Conservation (phyloP, 2,888 invertebrate species). For the Arctia plantaginis region DNA sequence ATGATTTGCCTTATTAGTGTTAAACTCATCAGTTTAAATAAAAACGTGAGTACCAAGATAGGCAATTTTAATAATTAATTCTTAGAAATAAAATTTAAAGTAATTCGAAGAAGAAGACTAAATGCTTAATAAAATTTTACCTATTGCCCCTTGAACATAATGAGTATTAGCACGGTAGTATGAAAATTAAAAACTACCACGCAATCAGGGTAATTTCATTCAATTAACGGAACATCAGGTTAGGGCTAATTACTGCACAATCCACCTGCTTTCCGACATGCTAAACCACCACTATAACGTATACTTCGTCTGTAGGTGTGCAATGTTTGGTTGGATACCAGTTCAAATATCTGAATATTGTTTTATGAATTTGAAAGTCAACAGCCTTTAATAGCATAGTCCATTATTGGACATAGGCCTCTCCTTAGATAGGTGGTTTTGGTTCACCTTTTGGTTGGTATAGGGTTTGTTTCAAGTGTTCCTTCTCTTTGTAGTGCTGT, state of each 20-base stretch:
- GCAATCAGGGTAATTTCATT: constrained; percentile 3
- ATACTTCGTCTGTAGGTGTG: not conserved
- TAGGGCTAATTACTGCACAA: constrained; percentile 8
- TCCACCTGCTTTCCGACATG: not conserved
- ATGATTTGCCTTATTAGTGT: too few relatives aligned
- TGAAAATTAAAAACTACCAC: not conserved
- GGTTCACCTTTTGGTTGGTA: too few relatives aligned
- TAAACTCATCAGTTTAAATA: too few relatives aligned
- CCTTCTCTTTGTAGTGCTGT: too few relatives aligned
- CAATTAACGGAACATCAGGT: not conserved
- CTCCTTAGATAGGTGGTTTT: too few relatives aligned
- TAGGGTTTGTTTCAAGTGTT: too few relatives aligned
- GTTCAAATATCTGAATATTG: not conserved
- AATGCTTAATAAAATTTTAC: not conserved
- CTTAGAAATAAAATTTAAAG: not conserved
- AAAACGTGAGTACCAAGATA: too few relatives aligned
- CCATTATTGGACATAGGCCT: too few relatives aligned
- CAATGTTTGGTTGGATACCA: not conserved
- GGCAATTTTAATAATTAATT: too few relatives aligned
- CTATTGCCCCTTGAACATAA: not conserved
- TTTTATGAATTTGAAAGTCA: too few relatives aligned
- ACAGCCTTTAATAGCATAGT: too few relatives aligned
- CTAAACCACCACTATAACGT: not conserved
- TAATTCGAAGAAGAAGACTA: not conserved
- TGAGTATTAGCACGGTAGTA: not conserved